These are phyloP conservation scores for Notothenia coriiceps DNA, from an alignment of 2,113 vertebrate species.

Conservation along the genomic window DNA sequence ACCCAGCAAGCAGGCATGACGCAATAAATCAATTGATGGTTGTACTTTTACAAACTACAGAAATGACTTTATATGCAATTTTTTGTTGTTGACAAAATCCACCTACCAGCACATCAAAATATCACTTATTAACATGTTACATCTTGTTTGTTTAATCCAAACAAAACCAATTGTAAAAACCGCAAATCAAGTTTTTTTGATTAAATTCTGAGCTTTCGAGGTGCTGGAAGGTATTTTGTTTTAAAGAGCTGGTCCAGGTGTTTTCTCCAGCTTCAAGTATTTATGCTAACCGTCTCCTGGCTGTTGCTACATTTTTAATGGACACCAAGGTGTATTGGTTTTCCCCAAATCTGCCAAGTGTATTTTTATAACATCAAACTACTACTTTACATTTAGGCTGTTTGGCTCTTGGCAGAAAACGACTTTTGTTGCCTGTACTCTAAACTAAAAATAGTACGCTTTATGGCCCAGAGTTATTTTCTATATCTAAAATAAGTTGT, in stretches of 20 bases:
- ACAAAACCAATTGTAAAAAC: neutral
- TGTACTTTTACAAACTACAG: neutral
- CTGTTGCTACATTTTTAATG: too few relatives aligned
- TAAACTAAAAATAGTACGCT: neutral
- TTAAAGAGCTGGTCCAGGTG: neutral
- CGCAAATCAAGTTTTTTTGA: neutral
- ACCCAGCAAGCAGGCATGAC: neutral
- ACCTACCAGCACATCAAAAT: neutral
- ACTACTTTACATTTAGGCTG: neutral
- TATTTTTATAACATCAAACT: neutral
- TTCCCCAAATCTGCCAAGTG: neutral
- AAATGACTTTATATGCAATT: neutral
- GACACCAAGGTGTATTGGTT: too few relatives aligned
- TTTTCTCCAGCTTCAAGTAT: neutral
- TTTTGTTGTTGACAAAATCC: neutral
- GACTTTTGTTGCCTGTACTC: neutral
- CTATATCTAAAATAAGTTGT: neutral
- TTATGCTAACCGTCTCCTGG: neutral
- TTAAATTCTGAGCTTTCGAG: neutral
- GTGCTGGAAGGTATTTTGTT: neutral
- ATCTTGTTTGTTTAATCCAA: neutral
- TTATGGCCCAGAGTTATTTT: neutral
- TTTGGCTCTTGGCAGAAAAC: neutral
- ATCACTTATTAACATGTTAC: too few relatives aligned
- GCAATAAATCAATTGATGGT: too few relatives aligned